Conservation (phyloP, 2,888 invertebrate genomes). For the Archaeoteleia sp. region DNA sequence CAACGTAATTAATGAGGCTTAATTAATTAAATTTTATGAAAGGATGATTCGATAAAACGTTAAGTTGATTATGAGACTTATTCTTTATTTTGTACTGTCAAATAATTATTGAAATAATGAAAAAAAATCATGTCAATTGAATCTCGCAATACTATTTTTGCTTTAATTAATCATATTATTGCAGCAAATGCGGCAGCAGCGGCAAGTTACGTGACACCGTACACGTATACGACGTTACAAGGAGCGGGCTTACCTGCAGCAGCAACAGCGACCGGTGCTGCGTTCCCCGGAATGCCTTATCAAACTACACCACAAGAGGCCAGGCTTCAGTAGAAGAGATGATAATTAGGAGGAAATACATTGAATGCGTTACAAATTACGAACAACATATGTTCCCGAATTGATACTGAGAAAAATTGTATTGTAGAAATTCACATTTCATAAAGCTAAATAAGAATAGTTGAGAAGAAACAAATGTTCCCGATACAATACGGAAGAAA, state of each 20-base stretch:
- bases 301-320: slow-evolving; percentile 84
- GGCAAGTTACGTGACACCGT: slow-evolving; percentile 84
- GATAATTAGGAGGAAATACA: slow-evolving; percentile 39
- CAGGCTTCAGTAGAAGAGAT: slow-evolving; percentile 80
- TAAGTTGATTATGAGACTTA: background rate
- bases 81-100: slow-evolving; percentile 17
- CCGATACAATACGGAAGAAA: no score
- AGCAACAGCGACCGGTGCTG: slow-evolving; percentile 75
- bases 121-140: no score
- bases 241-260: slow-evolving; percentile 78
- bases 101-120: background rate
- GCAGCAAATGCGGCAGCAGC: slow-evolving; percentile 76
- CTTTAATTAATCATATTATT: slow-evolving; percentile 52
- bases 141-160: no score
- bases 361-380: no score
- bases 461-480: no score
- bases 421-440: no score
- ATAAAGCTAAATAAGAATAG: no score
- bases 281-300: slow-evolving; percentile 81
- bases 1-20: no score
- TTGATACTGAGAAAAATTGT: no score
- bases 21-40: no score
- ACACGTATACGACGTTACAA: slow-evolving; percentile 83
- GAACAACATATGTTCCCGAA: no score
- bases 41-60: no score